Base-by-base conservation (phyloP, 2,797 vertebrate genomes). In the Cercopithecus mitis region DNA sequence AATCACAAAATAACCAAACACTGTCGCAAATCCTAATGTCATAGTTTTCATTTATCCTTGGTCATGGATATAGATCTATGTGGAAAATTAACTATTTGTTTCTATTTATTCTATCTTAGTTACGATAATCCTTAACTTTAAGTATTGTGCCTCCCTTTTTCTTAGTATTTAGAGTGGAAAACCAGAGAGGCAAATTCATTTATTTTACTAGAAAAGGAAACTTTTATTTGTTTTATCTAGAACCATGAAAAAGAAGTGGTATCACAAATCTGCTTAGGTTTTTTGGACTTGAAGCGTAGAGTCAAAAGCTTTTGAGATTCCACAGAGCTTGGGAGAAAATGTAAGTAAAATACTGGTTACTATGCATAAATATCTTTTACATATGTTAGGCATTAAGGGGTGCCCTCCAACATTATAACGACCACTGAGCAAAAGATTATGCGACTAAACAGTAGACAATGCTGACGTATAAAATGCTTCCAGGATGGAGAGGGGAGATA, bases 101-200 rank as follows among this genome's bases (percentile, higher is more conserved):
- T 73, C 41, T 7, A 19, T 33, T 93, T 64, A 73, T 11, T 88
- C 13, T 4, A 20, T 1, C 2, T 1, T 64, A 43, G 7, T 43
- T 50, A 88, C 61, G 7, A 64, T 52, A 67, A 70, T 57, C 20
- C 19, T 79, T 94, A 77, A 77, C 4, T 45, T 90, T 24, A 93
- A 52, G 12, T 10, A 52, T 7, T 75, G 7, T 13, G 33, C 64
- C 33, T n/a, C 33, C 33, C 36, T 55, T 72, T 22, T 17, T 88
- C 86, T 92, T 52, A 90, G 11, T 67, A 94, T 73, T 94, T 61
- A 92, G 14, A 85, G 86, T 50, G 15, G n/a, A 89, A 88, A 82
- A 22, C 10, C 20, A 64, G 47, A 92, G 22, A 81, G 0, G 9
- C 9, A 58, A 36, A 58, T 50, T 3, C 5, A 27, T 83, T 83